These are phyloP conservation scores for Ornithorhynchus anatinus DNA, from an alignment of 2,113 vertebrate species.

Conservation along the genomic window DNA sequence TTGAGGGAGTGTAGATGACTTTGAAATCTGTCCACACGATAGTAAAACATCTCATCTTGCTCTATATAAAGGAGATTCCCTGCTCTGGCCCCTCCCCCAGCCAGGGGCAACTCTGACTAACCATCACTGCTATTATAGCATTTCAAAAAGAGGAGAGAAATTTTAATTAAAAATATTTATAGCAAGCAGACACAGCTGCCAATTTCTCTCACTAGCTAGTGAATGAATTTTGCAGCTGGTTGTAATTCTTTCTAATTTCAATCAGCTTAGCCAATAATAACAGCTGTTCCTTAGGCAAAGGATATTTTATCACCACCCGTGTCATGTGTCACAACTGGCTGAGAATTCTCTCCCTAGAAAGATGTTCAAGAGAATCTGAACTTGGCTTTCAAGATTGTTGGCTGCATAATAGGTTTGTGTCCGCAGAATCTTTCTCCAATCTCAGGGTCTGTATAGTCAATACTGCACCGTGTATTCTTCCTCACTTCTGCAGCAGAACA, in stretches of 20 bases:
- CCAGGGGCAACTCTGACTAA: no score
- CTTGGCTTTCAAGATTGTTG: constrained; percentile 52
- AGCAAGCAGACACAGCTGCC: constrained; percentile 68
- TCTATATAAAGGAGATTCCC: constrained; percentile 48
- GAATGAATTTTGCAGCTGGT: constrained; percentile 73
- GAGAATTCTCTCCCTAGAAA: constrained; percentile 49
- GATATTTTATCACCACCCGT: constrained; percentile 60
- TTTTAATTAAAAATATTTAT: constrained; percentile 81
- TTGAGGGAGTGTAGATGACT: no score
- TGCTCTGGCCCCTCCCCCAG: no score
- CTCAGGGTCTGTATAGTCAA: constrained; percentile 45
- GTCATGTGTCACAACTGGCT: constrained; percentile 45
- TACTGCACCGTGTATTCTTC: constrained; percentile 49
- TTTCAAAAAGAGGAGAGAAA: constrained; percentile 71
- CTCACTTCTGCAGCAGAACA: constrained; percentile 11
- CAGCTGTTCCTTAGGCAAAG: constrained; percentile 72
- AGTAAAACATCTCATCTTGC: constrained; percentile 49
- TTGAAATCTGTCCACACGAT: constrained; percentile 31
- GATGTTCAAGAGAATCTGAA: constrained; percentile 49
- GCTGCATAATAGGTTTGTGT: constrained; percentile 26
- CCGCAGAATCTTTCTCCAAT: constrained; percentile 44
- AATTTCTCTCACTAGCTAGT: constrained; percentile 53
- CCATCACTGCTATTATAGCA: constrained; percentile 59
- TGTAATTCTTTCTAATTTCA: constrained; percentile 68
- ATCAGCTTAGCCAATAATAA: constrained; percentile 68